Evolutionary conservation across 2,888 invertebrate species (phyloP).

Genomic region (Ectropis crepuscularia): DNA sequence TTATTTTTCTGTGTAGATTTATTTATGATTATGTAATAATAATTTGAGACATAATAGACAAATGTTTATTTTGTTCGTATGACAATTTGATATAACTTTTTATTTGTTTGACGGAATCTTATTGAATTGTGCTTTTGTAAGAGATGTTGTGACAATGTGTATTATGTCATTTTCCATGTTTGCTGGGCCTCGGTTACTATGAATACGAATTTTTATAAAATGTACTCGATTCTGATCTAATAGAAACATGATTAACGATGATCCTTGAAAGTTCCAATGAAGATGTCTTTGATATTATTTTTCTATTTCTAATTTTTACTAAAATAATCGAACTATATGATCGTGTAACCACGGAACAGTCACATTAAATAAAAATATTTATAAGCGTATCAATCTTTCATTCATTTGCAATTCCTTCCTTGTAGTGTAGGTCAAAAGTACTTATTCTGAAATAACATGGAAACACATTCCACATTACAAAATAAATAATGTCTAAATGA

Average conservation of each 20-base stretch:
- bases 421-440: background rate
- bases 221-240: conserved; percentile 34
- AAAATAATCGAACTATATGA: conserved; percentile 77
- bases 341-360: conserved; percentile 79
- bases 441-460: too few relatives aligned
- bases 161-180: conserved; percentile 44
- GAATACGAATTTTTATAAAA: conserved; percentile 32
- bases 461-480: too few relatives aligned
- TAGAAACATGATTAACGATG: conserved; percentile 49
- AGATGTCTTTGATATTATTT: conserved; percentile 83
- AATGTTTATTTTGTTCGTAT: conserved; percentile 66
- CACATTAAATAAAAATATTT: conserved; percentile 83
- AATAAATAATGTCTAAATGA: too few relatives aligned
- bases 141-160: conserved; percentile 51
- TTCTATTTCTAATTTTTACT: conserved; percentile 84
- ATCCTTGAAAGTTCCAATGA: conserved; percentile 76
- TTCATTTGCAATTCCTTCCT: conserved; percentile 54
- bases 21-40: conserved; percentile 64
- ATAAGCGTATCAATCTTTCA: conserved; percentile 75
- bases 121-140: conserved; percentile 61
- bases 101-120: conserved; percentile 40
- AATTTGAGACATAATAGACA: conserved; percentile 76
- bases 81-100: conserved; percentile 61
- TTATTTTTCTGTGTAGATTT: conserved; percentile 68
- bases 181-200: conserved; percentile 39